These are phyloP conservation scores for Ophioninae sp. DNA, from an alignment of 2,888 invertebrate species.

Conservation along the genomic window DNA sequence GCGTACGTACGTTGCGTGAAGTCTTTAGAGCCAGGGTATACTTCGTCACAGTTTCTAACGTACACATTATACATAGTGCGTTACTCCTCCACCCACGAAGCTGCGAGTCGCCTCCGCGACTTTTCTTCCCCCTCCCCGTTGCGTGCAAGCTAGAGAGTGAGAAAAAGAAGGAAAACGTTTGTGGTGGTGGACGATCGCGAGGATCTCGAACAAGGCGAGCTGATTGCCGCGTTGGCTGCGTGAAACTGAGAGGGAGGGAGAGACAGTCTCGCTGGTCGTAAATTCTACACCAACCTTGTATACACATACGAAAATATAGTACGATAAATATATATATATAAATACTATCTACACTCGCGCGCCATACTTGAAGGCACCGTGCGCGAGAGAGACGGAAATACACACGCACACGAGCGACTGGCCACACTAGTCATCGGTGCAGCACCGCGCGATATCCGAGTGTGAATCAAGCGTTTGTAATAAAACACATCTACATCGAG, in stretches of 20 bases:
- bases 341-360: constrained; percentile 36
- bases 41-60: constrained; percentile 6
- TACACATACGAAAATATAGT: constrained; percentile 12
- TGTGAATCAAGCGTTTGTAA: constrained; percentile 41
- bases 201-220: not conserved
- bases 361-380: constrained; percentile 54
- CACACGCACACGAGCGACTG: constrained; percentile 23
- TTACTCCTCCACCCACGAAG: constrained; percentile 11
- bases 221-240: constrained; percentile 8
- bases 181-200: not conserved
- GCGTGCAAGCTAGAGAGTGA: not conserved
- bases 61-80: not conserved
- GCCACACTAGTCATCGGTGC: constrained; percentile 59
- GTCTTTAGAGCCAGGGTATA: not conserved
- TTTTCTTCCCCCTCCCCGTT: constrained; percentile 10
- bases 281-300: constrained; percentile 32
- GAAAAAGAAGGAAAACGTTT: constrained; percentile 7
- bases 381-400: constrained; percentile 41
- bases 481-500: constrained; percentile 33
- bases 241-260: constrained; percentile 23
- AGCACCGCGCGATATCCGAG: constrained; percentile 55
- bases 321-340: not conserved
- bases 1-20: not conserved
- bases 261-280: constrained; percentile 30
- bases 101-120: constrained; percentile 27